Base-by-base conservation (phyloP, 2,888 invertebrate genomes). In the Mesoligia furuncula region DNA sequence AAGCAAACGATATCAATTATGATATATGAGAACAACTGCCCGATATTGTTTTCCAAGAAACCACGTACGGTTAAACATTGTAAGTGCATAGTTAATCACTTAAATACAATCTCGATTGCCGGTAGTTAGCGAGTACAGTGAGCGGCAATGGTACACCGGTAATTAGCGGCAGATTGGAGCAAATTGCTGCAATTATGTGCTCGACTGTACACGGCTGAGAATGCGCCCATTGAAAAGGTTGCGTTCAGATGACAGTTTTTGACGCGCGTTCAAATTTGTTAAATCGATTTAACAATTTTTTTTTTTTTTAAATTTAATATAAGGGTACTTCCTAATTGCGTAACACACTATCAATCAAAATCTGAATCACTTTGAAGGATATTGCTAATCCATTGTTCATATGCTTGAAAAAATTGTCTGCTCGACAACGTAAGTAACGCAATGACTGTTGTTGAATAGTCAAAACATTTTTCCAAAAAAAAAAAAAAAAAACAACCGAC, bases 151-250 rank as follows among this genome's bases (percentile, higher is more conserved):
- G 75, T 85, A 87, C 72, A 87, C 87, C 79, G 75, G 84, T 76
- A 88, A 88, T 87, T 88, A 86, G 77, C 65, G 65, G 62, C 31
- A 75, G 85, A 86, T 87, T 82, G 82, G 74, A 76, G 81, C 81
- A 86, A 88, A 87, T 86, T 87, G 88, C 84, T 57, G 81, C 76
- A 86, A 87, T 87, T 87, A 87, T 86, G 86, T 75, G 54, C 79
- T 87, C 62, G 65, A 85, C 76, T 85, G 77, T 85, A 81, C 79
- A n/a, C 31, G 39, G 71, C 42, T 45, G 59, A 76, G 75, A 66
- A 65, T 39, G 51, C 27, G 51, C 39, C 15, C 62, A 67, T 65
- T 65, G 59, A 57, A 59, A 71, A 68, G 54, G 57, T 45, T 61
- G 71, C 13, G 67, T 64, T 67, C 73, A 65, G 75, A 72, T 72